Conservation (phyloP, 2,888 invertebrate genomes). For the Latrodectus hesperus region DNA sequence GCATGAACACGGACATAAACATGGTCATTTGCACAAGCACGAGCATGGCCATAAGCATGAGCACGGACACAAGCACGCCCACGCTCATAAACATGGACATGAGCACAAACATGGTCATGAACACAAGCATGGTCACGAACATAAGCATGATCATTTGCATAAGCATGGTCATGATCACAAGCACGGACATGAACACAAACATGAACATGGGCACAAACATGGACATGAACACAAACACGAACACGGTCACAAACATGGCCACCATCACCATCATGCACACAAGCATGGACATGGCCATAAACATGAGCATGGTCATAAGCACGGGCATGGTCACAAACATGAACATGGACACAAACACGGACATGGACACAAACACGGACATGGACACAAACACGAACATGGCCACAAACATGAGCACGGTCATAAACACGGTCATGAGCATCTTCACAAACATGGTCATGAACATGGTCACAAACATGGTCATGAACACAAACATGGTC, state of each 20-base stretch:
- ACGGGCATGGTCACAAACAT: conserved; percentile 46
- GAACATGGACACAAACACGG: conserved; percentile 48
- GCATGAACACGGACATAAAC: conserved; percentile 55
- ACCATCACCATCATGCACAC: conserved; percentile 57
- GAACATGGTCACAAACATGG: conserved; percentile 43
- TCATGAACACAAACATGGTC: conserved; percentile 50
- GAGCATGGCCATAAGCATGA: conserved; percentile 47
- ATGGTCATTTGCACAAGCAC: conserved; percentile 56
- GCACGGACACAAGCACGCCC: conserved; percentile 51
- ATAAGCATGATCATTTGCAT: conserved; percentile 52
- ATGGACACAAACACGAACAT: conserved; percentile 51
- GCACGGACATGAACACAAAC: conserved; percentile 57
- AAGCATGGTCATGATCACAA: conserved; percentile 59
- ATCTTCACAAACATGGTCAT: conserved; percentile 46
- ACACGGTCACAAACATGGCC: conserved; percentile 46
- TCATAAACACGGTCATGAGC: conserved; percentile 47
- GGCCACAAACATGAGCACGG: conserved; percentile 49
- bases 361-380: conserved; percentile 47
- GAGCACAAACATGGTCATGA: conserved; percentile 48
- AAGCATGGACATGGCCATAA: conserved; percentile 49
- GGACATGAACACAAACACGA: conserved; percentile 49
- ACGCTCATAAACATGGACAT: conserved; percentile 45
- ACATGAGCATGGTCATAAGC: conserved; percentile 54
- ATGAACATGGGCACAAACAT: conserved; percentile 49
- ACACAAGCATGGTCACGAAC: conserved; percentile 47